phyloP scores from a whole-genome alignment of 2,113 vertebrate species.

The Symphodus melops region DNA sequence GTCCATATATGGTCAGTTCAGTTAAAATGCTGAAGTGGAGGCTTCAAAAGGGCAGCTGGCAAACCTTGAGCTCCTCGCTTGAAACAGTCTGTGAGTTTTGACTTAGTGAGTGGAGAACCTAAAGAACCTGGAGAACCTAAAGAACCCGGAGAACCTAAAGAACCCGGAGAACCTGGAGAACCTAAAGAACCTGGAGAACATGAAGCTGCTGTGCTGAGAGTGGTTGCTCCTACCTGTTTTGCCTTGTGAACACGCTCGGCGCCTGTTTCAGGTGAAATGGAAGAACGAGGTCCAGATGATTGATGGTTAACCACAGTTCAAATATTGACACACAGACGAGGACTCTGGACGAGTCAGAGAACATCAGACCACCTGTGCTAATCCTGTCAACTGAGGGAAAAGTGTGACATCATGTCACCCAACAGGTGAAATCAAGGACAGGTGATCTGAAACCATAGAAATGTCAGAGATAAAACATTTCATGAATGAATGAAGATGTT shows the following conservation, averaged over 20 bases:
- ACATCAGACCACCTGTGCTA: background rate
- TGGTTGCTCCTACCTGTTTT: background rate
- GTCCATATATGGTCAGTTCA: no score
- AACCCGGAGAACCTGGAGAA: background rate
- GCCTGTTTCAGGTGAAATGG: conserved; percentile 21
- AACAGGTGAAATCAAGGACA: background rate
- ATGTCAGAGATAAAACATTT: no score
- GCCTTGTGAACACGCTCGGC: background rate
- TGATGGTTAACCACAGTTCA: conserved; percentile 50
- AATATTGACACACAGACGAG: conserved; percentile 69
- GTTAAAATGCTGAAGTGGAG: no score
- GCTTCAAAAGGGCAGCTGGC: no score
- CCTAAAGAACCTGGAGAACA: background rate
- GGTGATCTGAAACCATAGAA: no score
- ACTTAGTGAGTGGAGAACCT: fast-evolving
- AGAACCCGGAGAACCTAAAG: background rate
- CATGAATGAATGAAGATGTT: no score
- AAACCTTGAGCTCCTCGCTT: no score
- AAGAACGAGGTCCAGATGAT: conserved; percentile 1
- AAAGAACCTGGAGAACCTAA: no score
- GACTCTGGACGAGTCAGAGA: background rate
- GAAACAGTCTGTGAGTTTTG: no score
- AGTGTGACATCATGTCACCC: background rate
- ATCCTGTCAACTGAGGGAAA: background rate
- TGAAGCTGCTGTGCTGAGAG: background rate